Evolutionary conservation across 2,888 invertebrate species (phyloP), one percentile per base, ranked within the genome.

Genomic region (Lutraria lutraria): DNA sequence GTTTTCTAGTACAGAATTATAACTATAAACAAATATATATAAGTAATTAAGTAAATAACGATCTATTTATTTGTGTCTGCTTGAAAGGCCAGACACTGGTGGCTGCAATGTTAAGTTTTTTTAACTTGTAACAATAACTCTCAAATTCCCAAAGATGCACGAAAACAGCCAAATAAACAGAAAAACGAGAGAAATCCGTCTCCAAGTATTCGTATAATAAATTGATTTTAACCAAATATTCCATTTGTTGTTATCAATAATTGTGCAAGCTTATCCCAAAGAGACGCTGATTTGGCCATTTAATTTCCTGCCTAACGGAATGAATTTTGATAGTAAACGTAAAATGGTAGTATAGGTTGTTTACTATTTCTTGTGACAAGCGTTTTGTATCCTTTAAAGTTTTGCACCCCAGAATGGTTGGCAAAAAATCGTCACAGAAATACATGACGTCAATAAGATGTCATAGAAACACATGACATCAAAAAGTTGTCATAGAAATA

Each of bases 211-310:
- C 29, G 86, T 72, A 72, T 87, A 87, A 82, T 86, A 87, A 87
- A 87, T 87, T 87, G 86, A 87, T 87, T 87, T 68, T 76, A 68
- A 76, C 53, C 82, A 53, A 87, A 81, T 87, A 53, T 82, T 81
- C 82, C 68, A 53, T 82, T 82, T 68, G 43, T 34, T 52, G 12
- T 68, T 83, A 83, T 68, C 83, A 83, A 83, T 83, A 68, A 68
- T 83, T 83, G 83, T 68, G 83, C 83, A 83, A 83, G 52, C 52
- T n/a, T 68, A 63, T 63, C 43, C 83, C 83, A 25, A 68, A 63
- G 83, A 83, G 83, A 83, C 83, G 68, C 63, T 68, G 83, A 83
- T 83, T 83, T 43, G 56, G 63, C 83, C 83, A 83, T 83, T 83
- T 83, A 68, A 83, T 83, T 83, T 83, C 83, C 83, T 21, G 34